Evolutionary conservation across 2,888 invertebrate genomes (phyloP), one percentile per base, ranked within the genome.

Genomic region (Trissolcus brochymenae): DNA sequence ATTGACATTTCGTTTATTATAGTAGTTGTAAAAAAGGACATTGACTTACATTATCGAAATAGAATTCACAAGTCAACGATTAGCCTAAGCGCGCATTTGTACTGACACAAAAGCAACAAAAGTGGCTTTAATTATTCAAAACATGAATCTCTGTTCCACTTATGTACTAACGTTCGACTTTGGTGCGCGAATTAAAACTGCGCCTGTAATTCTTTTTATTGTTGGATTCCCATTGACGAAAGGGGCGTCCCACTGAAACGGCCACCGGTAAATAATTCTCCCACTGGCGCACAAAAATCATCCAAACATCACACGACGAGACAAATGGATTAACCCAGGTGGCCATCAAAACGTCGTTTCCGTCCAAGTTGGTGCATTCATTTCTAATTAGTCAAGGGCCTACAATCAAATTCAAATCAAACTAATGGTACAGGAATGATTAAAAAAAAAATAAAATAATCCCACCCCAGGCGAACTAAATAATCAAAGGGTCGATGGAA

Each of bases 61-160:
- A 35, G 35, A 35, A 35, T 35, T 35, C 9, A 35, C 11, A 35
- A 2, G 2, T 11, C 9, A 35, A 9, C 16, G 46, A 46, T 46
- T 46, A 46, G 46, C 0, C 46, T 16, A 46, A 46, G 11, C 16
- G 46, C 25, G 55, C n/a, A 7, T 55, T 9, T 11, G 3, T 14
- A 40, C 55, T 41, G 51, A 17, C 43, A 40, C 21, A 41, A 49
- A 60, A 29, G 60, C 29, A 14, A 49, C 29, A 46, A 64, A 64
- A 55, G 55, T 46, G 16, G 46, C 46, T 46, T 66, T 67, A 67
- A 67, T 67, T 67, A 67, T 59, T 67, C 67, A 59, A 67, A 67
- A 59, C 59, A 59, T 59, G 19, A 67, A 59, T 67, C 53, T 16
- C 53, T 16, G 59, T 43, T 53, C 67, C 46, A 67, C 59, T 66